phyloP scores from a whole-genome alignment of 1,140 invertebrate species.

The Leptopilina clavipes region DNA sequence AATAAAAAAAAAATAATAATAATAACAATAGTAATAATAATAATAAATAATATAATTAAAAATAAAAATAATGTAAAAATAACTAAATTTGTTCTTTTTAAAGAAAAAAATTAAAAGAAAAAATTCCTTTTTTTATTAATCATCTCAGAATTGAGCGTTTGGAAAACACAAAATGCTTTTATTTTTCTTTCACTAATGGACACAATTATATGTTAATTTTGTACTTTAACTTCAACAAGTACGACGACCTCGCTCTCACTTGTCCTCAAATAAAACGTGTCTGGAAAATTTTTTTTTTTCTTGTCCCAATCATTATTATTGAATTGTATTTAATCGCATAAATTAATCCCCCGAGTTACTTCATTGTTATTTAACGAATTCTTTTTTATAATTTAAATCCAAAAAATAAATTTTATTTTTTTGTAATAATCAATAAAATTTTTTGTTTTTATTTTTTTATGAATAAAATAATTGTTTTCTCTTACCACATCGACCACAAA shows the following conservation, averaged over 20 bases:
- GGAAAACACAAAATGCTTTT: neutral
- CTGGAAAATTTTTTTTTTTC: neutral
- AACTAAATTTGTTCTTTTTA: too few relatives aligned
- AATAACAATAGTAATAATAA: too few relatives aligned
- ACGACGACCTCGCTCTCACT: neutral
- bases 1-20: too few relatives aligned
- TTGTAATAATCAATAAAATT: too few relatives aligned
- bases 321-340: neutral
- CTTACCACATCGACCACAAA: constrained; percentile 83
- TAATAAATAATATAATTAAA: too few relatives aligned
- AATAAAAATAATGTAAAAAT: too few relatives aligned
- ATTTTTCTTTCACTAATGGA: neutral
- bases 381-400: neutral
- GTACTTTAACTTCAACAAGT: neutral
- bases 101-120: too few relatives aligned
- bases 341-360: neutral
- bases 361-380: neutral
- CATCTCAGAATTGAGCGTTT: neutral
- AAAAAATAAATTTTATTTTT: neutral
- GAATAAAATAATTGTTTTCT: constrained; percentile 39
- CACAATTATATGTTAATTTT: constrained; percentile 18
- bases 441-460: too few relatives aligned
- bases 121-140: neutral
- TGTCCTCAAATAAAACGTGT: constrained; percentile 20
- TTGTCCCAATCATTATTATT: too few relatives aligned